Evolutionary conservation across 1,140 invertebrate genomes (phyloP).

Genomic region (Ruditapes philippinarum): DNA sequence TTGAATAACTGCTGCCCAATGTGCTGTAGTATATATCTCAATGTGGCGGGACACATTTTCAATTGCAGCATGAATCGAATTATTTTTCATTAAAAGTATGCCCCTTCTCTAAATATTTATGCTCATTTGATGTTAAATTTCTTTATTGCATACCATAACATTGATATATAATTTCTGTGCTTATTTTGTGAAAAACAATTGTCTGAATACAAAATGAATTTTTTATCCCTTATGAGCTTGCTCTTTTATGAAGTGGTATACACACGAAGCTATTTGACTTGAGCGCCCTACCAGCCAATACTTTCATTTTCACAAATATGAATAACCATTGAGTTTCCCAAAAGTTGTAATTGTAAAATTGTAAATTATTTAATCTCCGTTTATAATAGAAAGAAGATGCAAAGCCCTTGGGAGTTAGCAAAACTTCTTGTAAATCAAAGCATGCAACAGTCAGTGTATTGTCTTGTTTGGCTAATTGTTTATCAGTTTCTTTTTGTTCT

Average conservation of each 20-base stretch:
- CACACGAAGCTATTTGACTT: constrained; percentile 34
- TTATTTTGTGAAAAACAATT: constrained; percentile 44
- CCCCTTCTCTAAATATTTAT: constrained; percentile 13
- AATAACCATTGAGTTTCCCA: constrained; percentile 21
- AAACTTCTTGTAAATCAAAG: constrained; percentile 49
- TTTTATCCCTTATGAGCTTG: background rate
- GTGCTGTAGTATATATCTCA: background rate
- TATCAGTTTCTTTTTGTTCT: constrained; percentile 25
- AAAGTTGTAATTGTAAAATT: constrained; percentile 40
- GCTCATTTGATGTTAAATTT: constrained; percentile 30
- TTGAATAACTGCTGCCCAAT: background rate
- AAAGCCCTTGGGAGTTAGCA: constrained; percentile 35
- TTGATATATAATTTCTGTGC: constrained; percentile 32
- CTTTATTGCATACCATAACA: constrained; percentile 25
- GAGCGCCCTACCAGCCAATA: background rate
- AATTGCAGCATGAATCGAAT: constrained; percentile 36
- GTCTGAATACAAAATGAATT: constrained; percentile 47
- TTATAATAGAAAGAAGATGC: constrained; percentile 35
- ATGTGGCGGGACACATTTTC: background rate
- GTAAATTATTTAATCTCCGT: constrained; percentile 42
- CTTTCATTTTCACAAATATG: background rate
- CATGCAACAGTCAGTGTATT: background rate
- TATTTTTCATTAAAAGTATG: constrained; percentile 40
- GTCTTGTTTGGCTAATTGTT: constrained; percentile 6
- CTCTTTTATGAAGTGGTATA: constrained; percentile 13